Evolutionary conservation across 2,888 invertebrate genomes (phyloP), one percentile per base, ranked within the genome.

Genomic region (Folsomia candida): DNA sequence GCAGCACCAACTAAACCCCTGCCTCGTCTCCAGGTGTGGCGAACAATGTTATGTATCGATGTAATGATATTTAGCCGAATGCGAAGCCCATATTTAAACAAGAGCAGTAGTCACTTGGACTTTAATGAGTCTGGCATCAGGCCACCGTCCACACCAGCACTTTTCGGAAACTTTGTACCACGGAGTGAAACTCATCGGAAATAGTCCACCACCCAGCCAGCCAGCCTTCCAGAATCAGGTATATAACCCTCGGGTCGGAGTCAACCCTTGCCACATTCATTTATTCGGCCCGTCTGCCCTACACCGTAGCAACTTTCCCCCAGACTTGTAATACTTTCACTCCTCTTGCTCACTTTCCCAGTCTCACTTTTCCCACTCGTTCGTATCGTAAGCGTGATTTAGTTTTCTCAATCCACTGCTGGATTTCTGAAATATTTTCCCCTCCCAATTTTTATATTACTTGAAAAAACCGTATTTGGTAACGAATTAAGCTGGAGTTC

Each of bases 401-500:
- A n/a, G n/a, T n/a, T n/a, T n/a, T n/a, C n/a, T n/a, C n/a, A n/a
- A n/a, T n/a, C n/a, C n/a, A n/a, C n/a, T n/a, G n/a, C 11, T 20
- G n/a, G 20, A 54, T 20, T 54, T 54, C 54, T n/a, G n/a, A n/a
- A n/a, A 54, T 22, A 14, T 54, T 22, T 54, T 54, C 54, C 22
- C n/a, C 22, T 22, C 29, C 27, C 29, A 11, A 26, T 28, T 62
- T 29, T 20, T 62, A 11, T 59, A 47, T n/a, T n/a, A n/a, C n/a
- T n/a, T n/a, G n/a, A n/a, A n/a, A n/a, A n/a, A n/a, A n/a, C n/a
- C n/a, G n/a, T n/a, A n/a, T n/a, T n/a, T n/a, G n/a, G n/a, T n/a
- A 67, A 54, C 37, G 61, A 28, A 25, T 68, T 72, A 78, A 77
- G 60, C 80, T 80, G 80, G 80, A 79, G 80, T 80, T 80, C 72